Evolutionary conservation across 2,888 invertebrate genomes (phyloP).

Genomic region (Drosophila paranaensis): DNA sequence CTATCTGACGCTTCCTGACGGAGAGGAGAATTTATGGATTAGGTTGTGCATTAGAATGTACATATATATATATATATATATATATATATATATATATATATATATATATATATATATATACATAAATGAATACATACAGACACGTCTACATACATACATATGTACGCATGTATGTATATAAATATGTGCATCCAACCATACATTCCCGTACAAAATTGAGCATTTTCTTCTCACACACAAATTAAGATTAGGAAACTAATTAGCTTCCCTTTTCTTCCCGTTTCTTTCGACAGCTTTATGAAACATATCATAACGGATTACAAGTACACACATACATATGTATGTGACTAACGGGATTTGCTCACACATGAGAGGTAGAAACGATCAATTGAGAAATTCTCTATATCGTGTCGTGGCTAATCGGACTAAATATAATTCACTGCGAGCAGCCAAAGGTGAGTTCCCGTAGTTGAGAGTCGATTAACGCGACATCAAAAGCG

Average conservation of each 20-base stretch:
- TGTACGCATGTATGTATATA: too few species aligned
- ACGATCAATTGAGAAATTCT: neutral
- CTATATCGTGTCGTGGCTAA: conserved; percentile 3
- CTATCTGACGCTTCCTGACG: neutral
- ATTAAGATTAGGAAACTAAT: neutral
- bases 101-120: neutral
- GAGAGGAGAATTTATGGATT: neutral
- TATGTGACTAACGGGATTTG: conserved; percentile 17
- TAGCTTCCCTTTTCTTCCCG: neutral
- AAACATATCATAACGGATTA: conserved; percentile 38
- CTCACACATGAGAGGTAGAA: neutral
- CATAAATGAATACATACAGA: too few species aligned
- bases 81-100: neutral
- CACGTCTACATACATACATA: too few species aligned
- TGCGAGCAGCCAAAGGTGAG: conserved; percentile 29
- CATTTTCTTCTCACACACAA: neutral
- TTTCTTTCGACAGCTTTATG: conserved; percentile 14
- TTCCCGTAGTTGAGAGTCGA: conserved; percentile 10
- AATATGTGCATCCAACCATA: too few species aligned
- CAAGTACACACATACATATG: conserved; percentile 1
- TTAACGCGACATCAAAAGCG: conserved; percentile 19
- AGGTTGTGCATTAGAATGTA: neutral
- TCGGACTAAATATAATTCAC: conserved; percentile 13
- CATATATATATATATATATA: neutral
- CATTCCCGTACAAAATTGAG: neutral